These are phyloP conservation scores for Chrysina gloriosa DNA, from an alignment of 2,888 invertebrate species.

Conservation along the genomic window DNA sequence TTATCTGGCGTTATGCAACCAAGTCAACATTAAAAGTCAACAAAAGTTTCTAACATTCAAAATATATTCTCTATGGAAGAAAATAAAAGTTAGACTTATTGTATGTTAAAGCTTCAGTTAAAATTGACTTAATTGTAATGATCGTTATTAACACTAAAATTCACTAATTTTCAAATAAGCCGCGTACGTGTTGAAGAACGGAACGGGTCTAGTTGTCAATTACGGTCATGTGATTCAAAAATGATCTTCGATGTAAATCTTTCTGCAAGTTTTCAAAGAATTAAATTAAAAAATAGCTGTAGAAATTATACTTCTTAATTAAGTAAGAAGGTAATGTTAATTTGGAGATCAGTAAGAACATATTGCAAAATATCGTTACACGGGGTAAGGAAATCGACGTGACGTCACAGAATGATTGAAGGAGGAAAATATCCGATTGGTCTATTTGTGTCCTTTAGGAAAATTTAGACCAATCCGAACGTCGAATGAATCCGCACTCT, in stretches of 20 bases:
- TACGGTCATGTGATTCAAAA: constrained; percentile 39
- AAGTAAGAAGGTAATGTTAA: background rate
- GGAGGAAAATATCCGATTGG: constrained; percentile 40
- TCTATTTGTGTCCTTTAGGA: constrained; percentile 43
- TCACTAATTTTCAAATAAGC: background rate
- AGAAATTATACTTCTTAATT: constrained; percentile 1
- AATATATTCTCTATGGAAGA: no score
- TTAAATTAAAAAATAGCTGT: background rate
- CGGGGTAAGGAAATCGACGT: constrained; percentile 11
- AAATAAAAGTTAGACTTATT: no score
- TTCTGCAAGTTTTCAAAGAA: background rate
- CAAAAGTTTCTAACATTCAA: background rate
- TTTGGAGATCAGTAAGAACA: background rate
- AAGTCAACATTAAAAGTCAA: background rate
- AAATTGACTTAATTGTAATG: no score
- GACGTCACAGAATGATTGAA: constrained; percentile 41
- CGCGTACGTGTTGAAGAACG: background rate
- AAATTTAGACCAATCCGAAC: constrained; percentile 58
- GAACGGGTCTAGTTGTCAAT: constrained; percentile 25
- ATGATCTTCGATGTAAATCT: background rate
- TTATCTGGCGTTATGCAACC: constrained; percentile 23
- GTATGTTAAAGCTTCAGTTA: no score
- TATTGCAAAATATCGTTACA: background rate
- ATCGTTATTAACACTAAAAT: no score
- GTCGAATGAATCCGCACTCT: constrained; percentile 61